Percentiles rank a stretch among this genome's conserved stretches.
Conservation (phyloP, 2,113 vertebrate genomes). For the Brachyistius frenatus region DNA sequence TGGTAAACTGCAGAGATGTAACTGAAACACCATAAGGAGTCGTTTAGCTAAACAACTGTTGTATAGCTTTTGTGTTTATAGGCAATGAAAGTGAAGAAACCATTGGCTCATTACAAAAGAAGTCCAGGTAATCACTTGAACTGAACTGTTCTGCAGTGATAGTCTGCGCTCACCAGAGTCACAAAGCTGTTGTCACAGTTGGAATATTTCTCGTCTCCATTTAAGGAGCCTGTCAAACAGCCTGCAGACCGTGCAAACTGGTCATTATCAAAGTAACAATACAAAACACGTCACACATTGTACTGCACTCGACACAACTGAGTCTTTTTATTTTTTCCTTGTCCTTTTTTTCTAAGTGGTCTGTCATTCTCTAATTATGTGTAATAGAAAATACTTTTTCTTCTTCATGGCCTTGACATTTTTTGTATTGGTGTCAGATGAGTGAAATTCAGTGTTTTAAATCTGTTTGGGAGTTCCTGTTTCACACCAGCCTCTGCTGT, state of each 20-base stretch:
- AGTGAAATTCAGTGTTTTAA: too few relatives aligned
- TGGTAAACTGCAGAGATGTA: neutral
- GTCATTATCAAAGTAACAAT: neutral
- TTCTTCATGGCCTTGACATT: too few relatives aligned
- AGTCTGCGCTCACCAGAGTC: neutral
- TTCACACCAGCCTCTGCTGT: too few relatives aligned
- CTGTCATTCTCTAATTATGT: too few relatives aligned
- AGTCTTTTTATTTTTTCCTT: neutral
- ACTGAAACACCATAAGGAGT: conserved; percentile 5
- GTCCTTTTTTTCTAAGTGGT: neutral
- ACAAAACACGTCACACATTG: neutral
- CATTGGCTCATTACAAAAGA: neutral
- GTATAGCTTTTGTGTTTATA: neutral
- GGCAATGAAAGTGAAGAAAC: neutral
- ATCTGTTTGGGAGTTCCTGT: too few relatives aligned
- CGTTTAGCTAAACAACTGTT: neutral
- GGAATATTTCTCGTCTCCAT: neutral
- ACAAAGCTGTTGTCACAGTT: neutral
- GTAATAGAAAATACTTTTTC: too few relatives aligned
- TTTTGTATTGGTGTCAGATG: too few relatives aligned
- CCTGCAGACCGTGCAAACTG: neutral
- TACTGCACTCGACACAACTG: neutral
- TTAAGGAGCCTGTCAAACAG: neutral
- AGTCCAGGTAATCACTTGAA: neutral
- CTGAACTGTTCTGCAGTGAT: neutral